Conservation (phyloP, 2,888 invertebrate genomes). For the Athalia cordata region DNA sequence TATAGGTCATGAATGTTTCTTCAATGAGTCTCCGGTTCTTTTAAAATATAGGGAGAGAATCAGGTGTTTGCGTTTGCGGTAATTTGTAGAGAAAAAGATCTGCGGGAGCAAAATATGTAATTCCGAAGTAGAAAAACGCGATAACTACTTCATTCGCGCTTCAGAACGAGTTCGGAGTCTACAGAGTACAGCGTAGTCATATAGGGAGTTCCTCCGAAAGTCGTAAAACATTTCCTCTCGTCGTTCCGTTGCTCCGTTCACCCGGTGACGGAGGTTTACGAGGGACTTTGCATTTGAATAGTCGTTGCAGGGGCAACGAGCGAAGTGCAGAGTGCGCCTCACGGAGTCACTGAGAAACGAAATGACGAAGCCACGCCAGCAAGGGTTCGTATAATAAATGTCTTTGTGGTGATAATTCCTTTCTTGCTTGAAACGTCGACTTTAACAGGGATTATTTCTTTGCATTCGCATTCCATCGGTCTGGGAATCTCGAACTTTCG, state of each 20-base stretch:
- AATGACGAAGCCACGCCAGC: slow-evolving; percentile 18
- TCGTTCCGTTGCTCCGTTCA: slow-evolving; percentile 38
- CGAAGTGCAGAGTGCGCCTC: slow-evolving; percentile 27
- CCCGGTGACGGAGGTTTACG: slow-evolving; percentile 52
- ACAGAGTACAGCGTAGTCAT: slow-evolving; percentile 7
- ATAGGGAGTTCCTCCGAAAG: slow-evolving; percentile 47
- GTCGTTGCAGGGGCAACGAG: slow-evolving; percentile 43
- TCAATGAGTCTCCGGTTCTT: too few species aligned
- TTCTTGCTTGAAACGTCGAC: slow-evolving; percentile 44
- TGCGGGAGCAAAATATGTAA: not conserved
- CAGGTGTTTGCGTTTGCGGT: not conserved
- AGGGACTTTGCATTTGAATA: slow-evolving; percentile 56
- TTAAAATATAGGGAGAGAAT: too few species aligned
- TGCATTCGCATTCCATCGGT: slow-evolving; percentile 9
- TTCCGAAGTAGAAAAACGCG: slow-evolving; percentile 7
- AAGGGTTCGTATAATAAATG: slow-evolving; percentile 45
- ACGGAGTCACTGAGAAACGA: too few species aligned
- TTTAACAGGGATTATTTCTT: slow-evolving; percentile 33
- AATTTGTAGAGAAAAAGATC: too few species aligned
- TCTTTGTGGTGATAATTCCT: slow-evolving; percentile 51
- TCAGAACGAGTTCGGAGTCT: not conserved
- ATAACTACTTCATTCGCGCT: slow-evolving; percentile 22
- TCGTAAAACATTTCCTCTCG: slow-evolving; percentile 51
- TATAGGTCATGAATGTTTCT: too few species aligned
- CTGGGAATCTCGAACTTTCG: not conserved